phyloP scores from a whole-genome alignment of 2,888 invertebrate genomes.

The Xanthorhoe designata region DNA sequence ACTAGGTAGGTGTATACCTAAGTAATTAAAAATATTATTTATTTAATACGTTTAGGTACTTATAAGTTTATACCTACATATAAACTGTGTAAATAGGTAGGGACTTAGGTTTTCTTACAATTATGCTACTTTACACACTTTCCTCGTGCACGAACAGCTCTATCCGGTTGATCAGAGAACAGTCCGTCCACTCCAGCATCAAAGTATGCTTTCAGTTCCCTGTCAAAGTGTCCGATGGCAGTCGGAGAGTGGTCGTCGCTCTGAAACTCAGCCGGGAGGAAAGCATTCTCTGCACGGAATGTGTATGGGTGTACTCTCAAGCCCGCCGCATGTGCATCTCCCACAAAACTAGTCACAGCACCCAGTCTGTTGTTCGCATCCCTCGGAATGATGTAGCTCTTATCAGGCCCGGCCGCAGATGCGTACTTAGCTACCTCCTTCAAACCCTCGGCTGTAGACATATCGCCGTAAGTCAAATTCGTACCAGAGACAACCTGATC shows the following conservation, averaged over 20 bases:
- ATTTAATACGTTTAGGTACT: no score
- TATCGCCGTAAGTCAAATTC: constrained; percentile 66
- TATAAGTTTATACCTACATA: no score
- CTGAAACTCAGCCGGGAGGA: constrained; percentile 67
- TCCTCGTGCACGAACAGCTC: constrained; percentile 55
- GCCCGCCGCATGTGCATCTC: constrained; percentile 68
- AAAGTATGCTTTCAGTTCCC: constrained; percentile 68
- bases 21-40: no score
- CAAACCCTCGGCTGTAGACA: constrained; percentile 72
- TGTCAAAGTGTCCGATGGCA: constrained; percentile 62
- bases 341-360: constrained; percentile 65
- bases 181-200: constrained; percentile 74
- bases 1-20: no score
- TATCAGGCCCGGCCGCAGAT: constrained; percentile 74
- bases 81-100: not conserved
- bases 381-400: constrained; percentile 72
- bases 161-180: constrained; percentile 77
- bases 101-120: not conserved
- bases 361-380: constrained; percentile 61
- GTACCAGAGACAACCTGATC: constrained; percentile 64
- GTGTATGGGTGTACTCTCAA: constrained; percentile 77
- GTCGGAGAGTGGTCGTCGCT: constrained; percentile 49
- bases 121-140: constrained; percentile 16
- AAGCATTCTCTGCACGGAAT: constrained; percentile 74
- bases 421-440: constrained; percentile 71